Evolutionary conservation across 2,797 vertebrate species (phyloP).

Genomic region (Ctenochaetus hawaiiensis): DNA sequence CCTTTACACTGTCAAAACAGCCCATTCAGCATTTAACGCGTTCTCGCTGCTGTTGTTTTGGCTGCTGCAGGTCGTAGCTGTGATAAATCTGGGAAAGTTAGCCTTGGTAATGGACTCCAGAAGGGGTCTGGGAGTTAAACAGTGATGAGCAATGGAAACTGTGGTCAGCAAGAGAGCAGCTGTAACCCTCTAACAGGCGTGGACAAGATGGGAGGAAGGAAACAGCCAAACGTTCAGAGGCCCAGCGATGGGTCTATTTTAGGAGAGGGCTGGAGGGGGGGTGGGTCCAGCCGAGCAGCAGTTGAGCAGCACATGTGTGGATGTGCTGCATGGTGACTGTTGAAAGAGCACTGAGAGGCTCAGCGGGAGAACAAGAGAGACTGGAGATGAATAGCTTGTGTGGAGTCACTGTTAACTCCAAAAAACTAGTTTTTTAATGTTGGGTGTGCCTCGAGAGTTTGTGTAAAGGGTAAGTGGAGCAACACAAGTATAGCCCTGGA

Average conservation of each 20-base stretch:
- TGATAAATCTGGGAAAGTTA: slow-evolving; percentile 82
- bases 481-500: slow-evolving; percentile 65
- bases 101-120: slow-evolving; percentile 83
- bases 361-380: slow-evolving; percentile 63
- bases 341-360: slow-evolving; percentile 55
- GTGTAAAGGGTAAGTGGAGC: slow-evolving; percentile 62
- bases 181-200: slow-evolving; percentile 80
- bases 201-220: slow-evolving; percentile 80
- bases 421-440: slow-evolving; percentile 71
- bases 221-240: slow-evolving; percentile 77
- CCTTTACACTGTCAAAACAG: slow-evolving; percentile 42
- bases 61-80: slow-evolving; percentile 76
- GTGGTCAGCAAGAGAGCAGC: slow-evolving; percentile 80
- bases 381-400: slow-evolving; percentile 65
- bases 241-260: slow-evolving; percentile 82
- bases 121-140: slow-evolving; percentile 79
- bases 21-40: slow-evolving; percentile 58
- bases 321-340: slow-evolving; percentile 56
- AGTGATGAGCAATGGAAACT: slow-evolving; percentile 85
- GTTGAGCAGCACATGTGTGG: slow-evolving; percentile 77
- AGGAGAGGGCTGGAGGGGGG: slow-evolving; percentile 58
- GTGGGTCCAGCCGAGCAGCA: slow-evolving; percentile 40
- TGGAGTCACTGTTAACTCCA: slow-evolving; percentile 60
- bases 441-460: slow-evolving; percentile 75
- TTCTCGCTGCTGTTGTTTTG: slow-evolving; percentile 71